A percentile compares a stretch with the other conserved stretches of the same genome.
Evolutionary conservation across 2,113 vertebrate genomes (phyloP).

Genomic region (Phodopus roborovskii): DNA sequence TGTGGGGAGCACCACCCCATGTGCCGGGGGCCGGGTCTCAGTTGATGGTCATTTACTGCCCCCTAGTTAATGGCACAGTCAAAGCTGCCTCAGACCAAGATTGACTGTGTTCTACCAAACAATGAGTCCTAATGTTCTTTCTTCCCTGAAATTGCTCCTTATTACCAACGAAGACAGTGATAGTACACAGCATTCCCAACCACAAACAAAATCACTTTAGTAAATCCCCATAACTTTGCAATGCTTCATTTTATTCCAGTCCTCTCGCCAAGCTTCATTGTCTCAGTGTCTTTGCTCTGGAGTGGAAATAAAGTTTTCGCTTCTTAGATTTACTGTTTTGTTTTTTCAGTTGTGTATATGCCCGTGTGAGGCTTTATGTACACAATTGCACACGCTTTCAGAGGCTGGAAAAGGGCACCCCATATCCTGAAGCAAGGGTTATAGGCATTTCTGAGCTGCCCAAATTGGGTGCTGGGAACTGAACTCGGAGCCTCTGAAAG

Average conservation of each 20-base stretch:
- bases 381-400: too few relatives aligned
- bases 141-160: background rate
- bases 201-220: conserved; percentile 25
- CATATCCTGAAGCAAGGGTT: too few relatives aligned
- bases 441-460: background rate
- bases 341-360: too few relatives aligned
- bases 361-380: background rate
- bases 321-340: conserved; percentile 27
- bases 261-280: background rate
- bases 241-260: background rate
- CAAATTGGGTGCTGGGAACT: background rate
- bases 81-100: background rate
- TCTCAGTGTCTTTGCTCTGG: background rate
- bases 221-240: background rate
- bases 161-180: background rate
- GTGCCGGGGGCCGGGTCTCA: background rate
- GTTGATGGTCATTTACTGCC: too few relatives aligned
- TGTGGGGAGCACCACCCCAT: too few relatives aligned
- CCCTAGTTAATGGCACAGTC: background rate
- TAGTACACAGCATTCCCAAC: background rate
- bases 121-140: background rate
- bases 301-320: background rate
- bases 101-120: background rate
- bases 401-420: background rate
- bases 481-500: too few relatives aligned